Percentiles rank a stretch among this genome's conserved stretches.
phyloP scores from a whole-genome alignment of 1,140 invertebrate genomes.

The Manduca sexta region DNA sequence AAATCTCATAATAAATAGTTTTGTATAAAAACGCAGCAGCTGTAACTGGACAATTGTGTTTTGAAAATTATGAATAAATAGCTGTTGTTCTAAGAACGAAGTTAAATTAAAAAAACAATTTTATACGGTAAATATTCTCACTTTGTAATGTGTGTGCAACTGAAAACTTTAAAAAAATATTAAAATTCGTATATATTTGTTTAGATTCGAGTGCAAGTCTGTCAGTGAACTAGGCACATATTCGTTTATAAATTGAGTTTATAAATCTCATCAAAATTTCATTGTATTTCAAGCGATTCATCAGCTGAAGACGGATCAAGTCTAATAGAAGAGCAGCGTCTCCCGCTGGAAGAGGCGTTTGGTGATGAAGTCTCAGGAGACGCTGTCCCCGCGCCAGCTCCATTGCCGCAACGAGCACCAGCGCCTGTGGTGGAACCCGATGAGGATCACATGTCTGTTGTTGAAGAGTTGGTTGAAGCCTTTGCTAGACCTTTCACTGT shows the following conservation, averaged over 20 bases:
- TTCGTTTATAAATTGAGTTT: no score
- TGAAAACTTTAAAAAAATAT: no score
- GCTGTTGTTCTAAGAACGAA: not conserved
- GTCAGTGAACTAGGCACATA: no score
- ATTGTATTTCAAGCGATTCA: slow-evolving; percentile 36
- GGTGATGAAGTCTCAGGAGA: slow-evolving; percentile 63
- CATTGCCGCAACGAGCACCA: slow-evolving; percentile 54
- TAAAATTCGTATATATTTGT: no score
- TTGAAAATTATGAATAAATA: not conserved
- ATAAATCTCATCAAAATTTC: slow-evolving; percentile 1
- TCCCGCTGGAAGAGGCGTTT: slow-evolving; percentile 55
- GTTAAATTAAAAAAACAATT: not conserved
- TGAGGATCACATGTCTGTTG: slow-evolving; percentile 47
- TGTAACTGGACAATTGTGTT: not conserved
- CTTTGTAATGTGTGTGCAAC: not conserved
- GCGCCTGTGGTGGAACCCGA: slow-evolving; percentile 52
- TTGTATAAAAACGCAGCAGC: not conserved
- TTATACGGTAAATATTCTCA: not conserved
- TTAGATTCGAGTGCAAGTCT: no score
- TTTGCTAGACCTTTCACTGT: slow-evolving; percentile 59
- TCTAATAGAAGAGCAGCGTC: slow-evolving; percentile 45
- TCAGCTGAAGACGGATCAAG: slow-evolving; percentile 46
- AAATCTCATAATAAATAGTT: not conserved
- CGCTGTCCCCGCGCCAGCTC: slow-evolving; percentile 67
- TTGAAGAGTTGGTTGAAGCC: slow-evolving; percentile 58